A percentile compares a stretch with the other conserved stretches of the same genome.
These are phyloP conservation scores for Polypterus senegalus DNA, from an alignment of 2,113 vertebrate genomes.

Conservation along the genomic window DNA sequence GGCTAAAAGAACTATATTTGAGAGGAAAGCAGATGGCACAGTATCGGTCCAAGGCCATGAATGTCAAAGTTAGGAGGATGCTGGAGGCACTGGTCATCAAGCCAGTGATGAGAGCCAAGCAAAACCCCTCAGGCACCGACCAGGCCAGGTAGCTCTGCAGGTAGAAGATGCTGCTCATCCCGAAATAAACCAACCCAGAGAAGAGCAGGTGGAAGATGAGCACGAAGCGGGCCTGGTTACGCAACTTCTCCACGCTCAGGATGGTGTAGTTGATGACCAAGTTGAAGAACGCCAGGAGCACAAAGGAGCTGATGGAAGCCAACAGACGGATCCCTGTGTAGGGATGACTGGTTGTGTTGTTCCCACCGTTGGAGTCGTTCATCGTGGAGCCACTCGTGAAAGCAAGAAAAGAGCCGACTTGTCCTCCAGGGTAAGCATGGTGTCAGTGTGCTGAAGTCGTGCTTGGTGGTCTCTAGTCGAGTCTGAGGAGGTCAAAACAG, in stretches of 20 bases:
- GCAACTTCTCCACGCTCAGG: constrained; percentile 34
- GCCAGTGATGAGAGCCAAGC: constrained; percentile 31
- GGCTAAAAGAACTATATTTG: constrained; percentile 33
- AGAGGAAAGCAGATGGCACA: constrained; percentile 51
- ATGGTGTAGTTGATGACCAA: constrained; percentile 52
- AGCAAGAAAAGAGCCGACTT: too few relatives aligned
- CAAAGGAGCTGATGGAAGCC: constrained; percentile 41
- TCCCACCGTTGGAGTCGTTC: neutral
- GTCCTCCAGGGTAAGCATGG: too few relatives aligned
- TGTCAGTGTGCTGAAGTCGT: too few relatives aligned
- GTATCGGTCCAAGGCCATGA: constrained; percentile 54
- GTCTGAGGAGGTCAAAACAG: too few relatives aligned
- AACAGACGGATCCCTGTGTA: constrained; percentile 39
- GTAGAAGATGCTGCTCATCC: constrained; percentile 42
- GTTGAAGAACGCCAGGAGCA: constrained; percentile 48
- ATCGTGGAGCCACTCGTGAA: too few relatives aligned
- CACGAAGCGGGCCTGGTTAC: constrained; percentile 48
- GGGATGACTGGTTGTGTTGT: neutral
- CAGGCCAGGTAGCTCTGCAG: constrained; percentile 32
- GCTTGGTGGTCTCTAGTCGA: too few relatives aligned
- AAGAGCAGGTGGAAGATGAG: constrained; percentile 50
- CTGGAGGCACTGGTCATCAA: constrained; percentile 48
- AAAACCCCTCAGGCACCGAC: constrained; percentile 8
- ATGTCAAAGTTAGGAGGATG: constrained; percentile 53
- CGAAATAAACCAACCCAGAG: constrained; percentile 44